Evolutionary conservation across 1,140 invertebrate genomes (phyloP), one percentile per base, ranked within the genome.

Genomic region (Caenorhabditis inopinata): DNA sequence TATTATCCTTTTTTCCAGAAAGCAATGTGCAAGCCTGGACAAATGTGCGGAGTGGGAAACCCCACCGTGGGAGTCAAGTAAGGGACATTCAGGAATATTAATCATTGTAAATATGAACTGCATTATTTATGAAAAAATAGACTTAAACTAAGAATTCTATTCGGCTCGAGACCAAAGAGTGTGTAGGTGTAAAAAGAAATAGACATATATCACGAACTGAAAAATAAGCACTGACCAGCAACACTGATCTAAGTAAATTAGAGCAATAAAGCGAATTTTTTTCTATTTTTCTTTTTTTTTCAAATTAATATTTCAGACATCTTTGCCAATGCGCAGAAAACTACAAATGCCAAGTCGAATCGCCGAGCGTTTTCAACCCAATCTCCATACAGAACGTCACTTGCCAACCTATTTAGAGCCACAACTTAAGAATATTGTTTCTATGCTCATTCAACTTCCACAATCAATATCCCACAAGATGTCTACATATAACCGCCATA

Each of bases 11-110:
- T 21, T 38, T 62, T 62, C 35, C 53, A 68, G 58, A 68, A 68
- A 68, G 58, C 27, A 68, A 38, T 68, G 32, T 68, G 58, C 58
- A 29, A 62, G 27, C 2, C 32, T 25, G 58, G 58, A 68, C 58
- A 68, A 32, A 68, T 38, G n/a, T 38, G 58, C 58, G 58, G 58
- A 68, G 58, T 38, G n/a, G 32, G 32, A 35, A 68, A 68, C 32
- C 58, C n/a, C 23, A 68, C 38, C 27, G 29, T 68, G 35, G 58
- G 58, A 35, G 35, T 68, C 29, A 42, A 68, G 58, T 68, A 68
- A 42, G 27, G 27, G 27, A 62, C 1, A 6, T 9, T 9, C 18
- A 53, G 23, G 9, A 25, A 25, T 18, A 25, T 9, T 27, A 25
- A 25, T 7, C 38, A 42, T 42, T 7, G 14, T 14, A 42, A 7